Evolutionary conservation across 2,888 invertebrate genomes (phyloP), one percentile per base, ranked within the genome.

Genomic region (Microctonus aethiopoides): DNA sequence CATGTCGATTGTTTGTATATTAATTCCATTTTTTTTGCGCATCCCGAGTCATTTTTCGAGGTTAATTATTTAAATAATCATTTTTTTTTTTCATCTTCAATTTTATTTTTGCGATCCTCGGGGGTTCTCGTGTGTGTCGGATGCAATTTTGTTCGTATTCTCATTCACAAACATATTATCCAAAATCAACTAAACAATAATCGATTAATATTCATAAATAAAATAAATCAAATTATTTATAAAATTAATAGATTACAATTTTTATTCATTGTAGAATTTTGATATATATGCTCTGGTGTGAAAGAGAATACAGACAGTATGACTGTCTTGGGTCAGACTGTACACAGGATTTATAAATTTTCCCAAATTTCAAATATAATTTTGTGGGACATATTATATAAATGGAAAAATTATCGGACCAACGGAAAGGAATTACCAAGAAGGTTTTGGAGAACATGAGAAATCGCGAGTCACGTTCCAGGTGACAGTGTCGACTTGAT

Each of bases 401-500:
- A 57, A 26, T 46, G 46, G 46, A 56, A 65, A 54, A 56, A 56
- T 54, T 56, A 36, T 39, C 22, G 56, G 65, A 65, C 7, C 34
- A 32, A 22, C 24, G 41, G 54, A 24, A 54, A 39, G 66, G 26
- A 26, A 24, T 56, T 61, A 62, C 24, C 51, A 61, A 34, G 20
- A 36, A 51, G 65, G 66, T 56, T 41, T 16, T 59, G 26, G 41
- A 46, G 24, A 61, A 61, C 46, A 66, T 61, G 54, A 56, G 29
- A 61, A 41, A 70, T 60, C 76, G 75, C 84, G 85, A 83, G 86
- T 86, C 86, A 86, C 86, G 86, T 86, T 82, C 86, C 84, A 86
- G 85, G 86, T 86, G 86, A 86, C 86, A 86, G 86, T 85, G 85
- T 84, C 84, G 84, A 85, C 82, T 86, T 86, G 86, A 86, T 86